Base-by-base conservation (phyloP, 2,113 vertebrate genomes). In the Balaeniceps rex region DNA sequence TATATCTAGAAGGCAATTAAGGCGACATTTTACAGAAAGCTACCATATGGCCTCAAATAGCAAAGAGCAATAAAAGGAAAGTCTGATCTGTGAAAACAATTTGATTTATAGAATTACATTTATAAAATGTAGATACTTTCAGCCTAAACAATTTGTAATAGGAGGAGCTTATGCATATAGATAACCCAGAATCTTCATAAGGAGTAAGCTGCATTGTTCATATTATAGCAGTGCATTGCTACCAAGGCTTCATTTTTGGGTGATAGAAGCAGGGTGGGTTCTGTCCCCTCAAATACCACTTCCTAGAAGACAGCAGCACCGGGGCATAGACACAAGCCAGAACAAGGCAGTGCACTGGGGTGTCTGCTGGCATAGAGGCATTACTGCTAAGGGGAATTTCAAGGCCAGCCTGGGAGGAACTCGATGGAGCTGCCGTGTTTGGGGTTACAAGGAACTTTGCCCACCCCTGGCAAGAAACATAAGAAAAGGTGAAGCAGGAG, bases 1-100 rank as follows among this genome's bases (percentile, higher is more conserved):
- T 92, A 91, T 93, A 95, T 61, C 81, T 81, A 87, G 65, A 87
- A 93, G 81, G 83, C 81, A 92, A 95, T 97, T 95, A 87, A 86
- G 44, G 72, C 0, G 0, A 84, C 63, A 72, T 85, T 89, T 91
- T 72, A 91, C 58, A 64, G 66, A 92, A 93, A 91, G 88, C 74
- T 92, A 88, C 57, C 58, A 63, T 63, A 69, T 89, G 61, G 49
- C 69, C 71, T 72, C 91, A 89, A 94, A 95, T 83, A 96, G 87
- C 77, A 90, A 71, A 92, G 9, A 88, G 28, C 76, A 94, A 91
- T 85, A 94, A 89, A 82, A 94, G 14, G 31, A 25, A 92, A 91
- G 44, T 19, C 21, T 65, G 54, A 91, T 72, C 58, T 58, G 38
- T 77, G 66, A 82, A 94, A 92, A 94, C 15, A 77, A 82, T 52